Conservation (phyloP, 2,797 vertebrate species). For the Holocentrus rufus region DNA sequence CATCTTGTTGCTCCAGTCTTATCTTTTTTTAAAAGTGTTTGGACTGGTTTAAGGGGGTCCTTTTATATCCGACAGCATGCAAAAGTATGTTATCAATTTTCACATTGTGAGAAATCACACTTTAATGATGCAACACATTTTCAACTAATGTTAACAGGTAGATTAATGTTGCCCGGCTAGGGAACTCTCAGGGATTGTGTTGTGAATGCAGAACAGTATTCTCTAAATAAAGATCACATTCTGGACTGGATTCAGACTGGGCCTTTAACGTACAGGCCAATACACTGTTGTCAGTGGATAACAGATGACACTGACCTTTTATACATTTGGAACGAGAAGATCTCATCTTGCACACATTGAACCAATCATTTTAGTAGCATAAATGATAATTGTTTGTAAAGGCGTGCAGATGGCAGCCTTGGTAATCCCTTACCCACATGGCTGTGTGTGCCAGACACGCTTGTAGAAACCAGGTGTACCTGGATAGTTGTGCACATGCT, state of each 20-base stretch:
- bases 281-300: not conserved
- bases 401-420: conserved; percentile 48
- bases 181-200: too few relatives aligned
- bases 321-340: not conserved
- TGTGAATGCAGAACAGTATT: too few relatives aligned
- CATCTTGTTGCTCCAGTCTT: too few relatives aligned
- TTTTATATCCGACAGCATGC: too few relatives aligned
- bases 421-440: conserved; percentile 55
- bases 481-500: conserved; percentile 40
- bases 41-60: too few relatives aligned
- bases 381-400: conserved; percentile 50
- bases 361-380: conserved; percentile 40
- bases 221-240: not conserved
- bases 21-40: too few relatives aligned
- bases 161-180: too few relatives aligned
- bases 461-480: conserved; percentile 31
- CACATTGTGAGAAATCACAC: too few relatives aligned
- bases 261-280: too few relatives aligned
- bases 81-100: too few relatives aligned
- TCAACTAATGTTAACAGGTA: too few relatives aligned
- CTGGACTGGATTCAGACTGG: not conserved
- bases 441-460: conserved; percentile 19
- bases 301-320: not conserved
- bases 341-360: conserved; percentile 1
- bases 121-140: too few relatives aligned